Evolutionary conservation across 2,797 vertebrate genomes (phyloP).

Genomic region (Lagodon rhomboides): DNA sequence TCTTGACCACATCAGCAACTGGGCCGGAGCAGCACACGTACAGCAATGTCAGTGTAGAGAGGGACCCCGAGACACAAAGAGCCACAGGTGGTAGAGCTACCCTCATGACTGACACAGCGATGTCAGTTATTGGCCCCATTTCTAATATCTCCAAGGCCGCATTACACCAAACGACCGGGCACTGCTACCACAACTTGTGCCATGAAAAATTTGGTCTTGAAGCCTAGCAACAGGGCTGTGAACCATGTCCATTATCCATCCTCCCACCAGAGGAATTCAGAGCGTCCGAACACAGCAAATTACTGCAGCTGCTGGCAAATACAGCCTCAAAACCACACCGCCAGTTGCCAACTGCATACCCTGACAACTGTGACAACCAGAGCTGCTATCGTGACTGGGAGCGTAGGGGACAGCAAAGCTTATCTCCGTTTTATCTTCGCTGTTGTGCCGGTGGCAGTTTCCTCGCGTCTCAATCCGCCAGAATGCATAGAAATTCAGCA

Average conservation of each 20-base stretch:
- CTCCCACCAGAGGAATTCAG: slow-evolving; percentile 79
- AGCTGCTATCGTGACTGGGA: slow-evolving; percentile 55
- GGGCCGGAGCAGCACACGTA: not conserved
- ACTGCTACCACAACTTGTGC: slow-evolving; percentile 21
- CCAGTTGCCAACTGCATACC: slow-evolving; percentile 74
- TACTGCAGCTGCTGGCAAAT: slow-evolving; percentile 82
- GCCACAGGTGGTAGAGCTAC: slow-evolving; percentile 22
- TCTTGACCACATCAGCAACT: slow-evolving; percentile 9
- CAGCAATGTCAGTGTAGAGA: not conserved
- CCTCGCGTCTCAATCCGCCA: slow-evolving; percentile 53
- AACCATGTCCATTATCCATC: slow-evolving; percentile 68
- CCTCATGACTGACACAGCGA: not conserved
- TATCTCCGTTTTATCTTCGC: slow-evolving; percentile 72
- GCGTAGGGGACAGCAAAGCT: slow-evolving; percentile 32
- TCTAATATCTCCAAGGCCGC: slow-evolving; percentile 18
- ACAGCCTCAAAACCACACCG: slow-evolving; percentile 61
- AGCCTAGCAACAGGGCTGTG: slow-evolving; percentile 68
- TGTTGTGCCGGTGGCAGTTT: slow-evolving; percentile 42
- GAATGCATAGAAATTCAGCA: slow-evolving; percentile 52
- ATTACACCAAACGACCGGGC: slow-evolving; percentile 31
- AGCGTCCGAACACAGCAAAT: slow-evolving; percentile 78
- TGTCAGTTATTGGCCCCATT: not conserved
- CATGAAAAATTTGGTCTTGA: slow-evolving; percentile 47
- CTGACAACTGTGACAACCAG: slow-evolving; percentile 77
- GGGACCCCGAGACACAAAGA: not conserved